Evolutionary conservation across 2,113 vertebrate genomes (phyloP).

Genomic region (Cynocephalus volans): DNA sequence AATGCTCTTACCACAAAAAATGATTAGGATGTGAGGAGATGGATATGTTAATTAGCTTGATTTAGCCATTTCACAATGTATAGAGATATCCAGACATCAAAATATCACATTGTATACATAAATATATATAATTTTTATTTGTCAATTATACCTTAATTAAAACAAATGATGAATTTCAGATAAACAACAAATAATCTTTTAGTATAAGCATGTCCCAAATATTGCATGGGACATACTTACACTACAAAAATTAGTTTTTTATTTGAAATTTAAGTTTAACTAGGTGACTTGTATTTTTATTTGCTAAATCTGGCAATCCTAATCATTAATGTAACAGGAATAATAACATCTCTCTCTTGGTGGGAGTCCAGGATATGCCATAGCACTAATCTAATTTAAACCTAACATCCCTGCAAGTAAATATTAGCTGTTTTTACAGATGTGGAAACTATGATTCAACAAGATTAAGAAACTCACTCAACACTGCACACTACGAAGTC

Average conservation of each 20-base stretch:
- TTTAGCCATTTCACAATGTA: not conserved
- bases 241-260: not conserved
- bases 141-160: not conserved
- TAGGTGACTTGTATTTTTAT: not conserved
- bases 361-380: not conserved
- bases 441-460: constrained; percentile 52
- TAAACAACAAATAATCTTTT: not conserved
- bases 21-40: not conserved
- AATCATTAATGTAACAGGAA: not conserved
- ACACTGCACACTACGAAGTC: not conserved
- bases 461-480: not conserved
- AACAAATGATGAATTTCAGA: not conserved
- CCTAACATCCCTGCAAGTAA: constrained; percentile 28
- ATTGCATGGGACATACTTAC: not conserved
- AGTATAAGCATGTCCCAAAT: not conserved
- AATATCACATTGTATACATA: not conserved
- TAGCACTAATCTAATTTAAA: constrained; percentile 64
- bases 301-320: not conserved
- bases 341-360: not conserved
- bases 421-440: constrained; percentile 72
- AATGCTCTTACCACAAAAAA: not conserved
- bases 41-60: not conserved
- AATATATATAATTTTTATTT: not conserved
- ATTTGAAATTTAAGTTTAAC: constrained; percentile 6
- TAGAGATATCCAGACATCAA: not conserved